A percentile compares a stretch with the other conserved stretches of the same genome.
Evolutionary conservation across 2,113 vertebrate species (phyloP).

Genomic region (Brachyistius frenatus): DNA sequence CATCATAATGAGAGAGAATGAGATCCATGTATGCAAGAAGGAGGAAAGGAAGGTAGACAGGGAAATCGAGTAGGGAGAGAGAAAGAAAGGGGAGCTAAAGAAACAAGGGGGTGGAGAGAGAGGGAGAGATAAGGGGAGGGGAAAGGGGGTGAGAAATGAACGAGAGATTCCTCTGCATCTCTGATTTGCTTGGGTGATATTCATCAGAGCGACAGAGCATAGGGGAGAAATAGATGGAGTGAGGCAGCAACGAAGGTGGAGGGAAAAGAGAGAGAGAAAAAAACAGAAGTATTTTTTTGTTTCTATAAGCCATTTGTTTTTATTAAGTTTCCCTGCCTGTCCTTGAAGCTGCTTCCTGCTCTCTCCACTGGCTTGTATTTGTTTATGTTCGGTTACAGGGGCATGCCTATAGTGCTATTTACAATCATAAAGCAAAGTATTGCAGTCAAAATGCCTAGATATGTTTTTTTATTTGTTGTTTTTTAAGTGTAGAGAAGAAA

Average conservation of each 20-base stretch:
- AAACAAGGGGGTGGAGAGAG: slow-evolving; percentile 43
- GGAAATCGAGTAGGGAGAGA: slow-evolving; percentile 43
- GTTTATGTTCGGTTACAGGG: slow-evolving; percentile 51
- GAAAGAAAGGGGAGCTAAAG: slow-evolving; percentile 10
- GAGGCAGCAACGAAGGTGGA: slow-evolving; percentile 52
- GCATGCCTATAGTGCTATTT: slow-evolving; percentile 28
- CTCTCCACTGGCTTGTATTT: slow-evolving; percentile 53
- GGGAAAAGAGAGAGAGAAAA: slow-evolving; percentile 41
- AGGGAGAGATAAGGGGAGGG: slow-evolving; percentile 35
- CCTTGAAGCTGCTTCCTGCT: slow-evolving; percentile 47
- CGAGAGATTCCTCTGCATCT: slow-evolving; percentile 74
- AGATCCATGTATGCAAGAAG: slow-evolving; percentile 70
- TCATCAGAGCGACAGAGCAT: slow-evolving; percentile 74
- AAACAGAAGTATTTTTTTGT: slow-evolving; percentile 57
- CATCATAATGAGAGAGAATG: slow-evolving; percentile 81
- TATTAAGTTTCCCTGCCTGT: slow-evolving; percentile 58
- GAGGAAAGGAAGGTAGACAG: slow-evolving; percentile 50
- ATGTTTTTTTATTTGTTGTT: not conserved
- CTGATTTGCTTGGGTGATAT: slow-evolving; percentile 79
- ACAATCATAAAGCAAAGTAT: slow-evolving; percentile 36
- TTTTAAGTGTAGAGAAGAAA: not conserved
- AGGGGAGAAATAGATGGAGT: slow-evolving; percentile 69
- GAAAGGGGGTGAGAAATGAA: slow-evolving; percentile 51
- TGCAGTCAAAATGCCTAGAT: slow-evolving; percentile 16
- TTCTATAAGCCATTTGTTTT: slow-evolving; percentile 71